These are phyloP conservation scores for Acanthochromis polyacanthus DNA, from an alignment of 2,113 vertebrate species.

Conservation along the genomic window DNA sequence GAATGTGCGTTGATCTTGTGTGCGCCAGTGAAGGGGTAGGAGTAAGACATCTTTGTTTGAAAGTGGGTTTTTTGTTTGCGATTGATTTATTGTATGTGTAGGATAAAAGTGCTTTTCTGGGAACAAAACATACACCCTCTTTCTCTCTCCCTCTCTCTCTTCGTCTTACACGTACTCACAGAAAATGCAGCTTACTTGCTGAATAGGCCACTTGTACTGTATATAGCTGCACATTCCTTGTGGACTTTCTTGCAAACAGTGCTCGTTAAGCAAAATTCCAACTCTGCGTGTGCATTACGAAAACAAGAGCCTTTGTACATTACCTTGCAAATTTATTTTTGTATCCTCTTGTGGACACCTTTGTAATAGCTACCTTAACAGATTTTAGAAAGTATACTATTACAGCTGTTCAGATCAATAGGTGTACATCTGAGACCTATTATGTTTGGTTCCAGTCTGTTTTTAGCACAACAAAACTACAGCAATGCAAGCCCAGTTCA, in stretches of 20 bases:
- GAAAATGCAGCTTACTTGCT: slow-evolving; percentile 28
- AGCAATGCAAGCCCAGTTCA: not conserved
- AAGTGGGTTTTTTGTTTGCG: slow-evolving; percentile 47
- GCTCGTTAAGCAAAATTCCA: slow-evolving; percentile 28
- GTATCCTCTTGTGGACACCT: not conserved
- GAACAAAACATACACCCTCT: slow-evolving; percentile 40
- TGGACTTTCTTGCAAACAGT: slow-evolving; percentile 33
- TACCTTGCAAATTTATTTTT: slow-evolving; percentile 41
- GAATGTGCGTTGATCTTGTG: not conserved
- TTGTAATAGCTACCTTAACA: not conserved
- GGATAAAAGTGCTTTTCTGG: slow-evolving; percentile 56
- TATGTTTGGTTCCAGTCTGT: not conserved
- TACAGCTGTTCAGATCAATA: slow-evolving; percentile 1
- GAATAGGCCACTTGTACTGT: slow-evolving; percentile 40
- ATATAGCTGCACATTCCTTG: slow-evolving; percentile 20
- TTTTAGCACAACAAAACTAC: not conserved
- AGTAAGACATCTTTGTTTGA: slow-evolving; percentile 44
- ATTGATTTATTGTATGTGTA: slow-evolving; percentile 67
- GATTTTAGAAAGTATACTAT: slow-evolving; percentile 3
- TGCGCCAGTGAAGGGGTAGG: slow-evolving; percentile 15
- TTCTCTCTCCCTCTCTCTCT: slow-evolving; percentile 9
- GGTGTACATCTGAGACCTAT: not conserved
- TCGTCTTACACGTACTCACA: slow-evolving; percentile 39
- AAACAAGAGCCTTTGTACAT: slow-evolving; percentile 29
- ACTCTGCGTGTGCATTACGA: slow-evolving; percentile 15